Evolutionary conservation across 2,888 invertebrate species (phyloP), one percentile per base, ranked within the genome.

Genomic region (Ophion ventricosus): DNA sequence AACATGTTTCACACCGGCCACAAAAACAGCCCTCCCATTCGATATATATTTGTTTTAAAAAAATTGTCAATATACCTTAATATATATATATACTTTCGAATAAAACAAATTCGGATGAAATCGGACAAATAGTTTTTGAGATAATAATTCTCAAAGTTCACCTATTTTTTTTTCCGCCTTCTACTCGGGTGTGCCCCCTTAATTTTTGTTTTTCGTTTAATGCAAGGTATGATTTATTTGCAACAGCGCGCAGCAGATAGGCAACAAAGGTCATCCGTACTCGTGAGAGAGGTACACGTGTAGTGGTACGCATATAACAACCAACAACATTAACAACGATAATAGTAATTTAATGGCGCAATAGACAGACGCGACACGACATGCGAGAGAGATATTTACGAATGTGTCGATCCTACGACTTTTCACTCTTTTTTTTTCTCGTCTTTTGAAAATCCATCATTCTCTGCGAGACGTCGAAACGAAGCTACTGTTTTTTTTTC

Each of bases 261-360:
- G 75, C 79, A 79, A 70, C 74, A 69, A 63, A 70, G 79, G 35
- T 67, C n/a, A n/a, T 67, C 25, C 49, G 11, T 66, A 40, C 10
- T 59, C 25, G 25, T 23, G 26, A 7, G 26, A 69, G 72, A 77
- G 43, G 81, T 83, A 85, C 84, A 85, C 85, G 85, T 84, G 83
- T 86, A 82, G 63, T 63, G 57, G 81, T 85, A 86, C 83, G 86
- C 82, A 83, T 86, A 85, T 86, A 85, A 86, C 83, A 86, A 86
- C 83, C 83, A 87, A 83, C 80, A 87, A 86, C 83, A 87, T 79
- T 82, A 87, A 83, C 76, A 87, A 86, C 82, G 83, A 85, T 83
- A 83, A 75, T 80, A 80, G 67, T 82, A 20, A 66, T 80, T 80
- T 83, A 75, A 85, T 80, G 49, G 83, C 10, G 75, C 83, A 82